Conservation (phyloP, 2,797 vertebrate species). For the Anabas testudineus region DNA sequence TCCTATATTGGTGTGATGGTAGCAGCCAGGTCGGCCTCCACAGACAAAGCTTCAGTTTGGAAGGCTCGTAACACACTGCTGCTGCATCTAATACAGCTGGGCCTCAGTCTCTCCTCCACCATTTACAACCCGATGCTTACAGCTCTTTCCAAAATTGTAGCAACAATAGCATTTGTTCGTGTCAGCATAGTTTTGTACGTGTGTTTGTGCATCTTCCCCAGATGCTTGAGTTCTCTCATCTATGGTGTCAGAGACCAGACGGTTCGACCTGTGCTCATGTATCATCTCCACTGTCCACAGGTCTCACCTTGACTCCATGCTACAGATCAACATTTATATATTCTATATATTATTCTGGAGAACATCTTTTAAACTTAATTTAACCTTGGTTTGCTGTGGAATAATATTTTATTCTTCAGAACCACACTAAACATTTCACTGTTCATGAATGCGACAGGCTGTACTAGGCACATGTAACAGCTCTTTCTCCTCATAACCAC, state of each 20-base stretch:
- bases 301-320: too few species aligned
- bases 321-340: too few species aligned
- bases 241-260: conserved; percentile 62
- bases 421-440: too few species aligned
- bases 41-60: conserved; percentile 39
- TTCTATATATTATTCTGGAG: too few species aligned
- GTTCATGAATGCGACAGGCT: too few species aligned
- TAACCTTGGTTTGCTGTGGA: too few species aligned
- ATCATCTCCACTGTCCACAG: conserved; percentile 25
- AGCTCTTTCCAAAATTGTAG: neutral
- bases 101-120: conserved; percentile 49
- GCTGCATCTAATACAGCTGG: conserved; percentile 64
- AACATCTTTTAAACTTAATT: too few species aligned
- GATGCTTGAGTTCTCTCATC: conserved; percentile 57
- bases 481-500: too few species aligned
- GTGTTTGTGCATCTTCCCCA: conserved; percentile 35
- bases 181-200: conserved; percentile 13
- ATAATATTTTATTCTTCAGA: too few species aligned
- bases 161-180: neutral
- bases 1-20: conserved; percentile 57
- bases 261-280: conserved; percentile 43
- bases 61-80: conserved; percentile 61
- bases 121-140: neutral
- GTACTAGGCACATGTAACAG: too few species aligned
- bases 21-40: conserved; percentile 56